Percentiles rank a stretch among this genome's conserved stretches.
Evolutionary conservation across 2,797 vertebrate species (phyloP).

Genomic region (Chiloscyllium punctatum): DNA sequence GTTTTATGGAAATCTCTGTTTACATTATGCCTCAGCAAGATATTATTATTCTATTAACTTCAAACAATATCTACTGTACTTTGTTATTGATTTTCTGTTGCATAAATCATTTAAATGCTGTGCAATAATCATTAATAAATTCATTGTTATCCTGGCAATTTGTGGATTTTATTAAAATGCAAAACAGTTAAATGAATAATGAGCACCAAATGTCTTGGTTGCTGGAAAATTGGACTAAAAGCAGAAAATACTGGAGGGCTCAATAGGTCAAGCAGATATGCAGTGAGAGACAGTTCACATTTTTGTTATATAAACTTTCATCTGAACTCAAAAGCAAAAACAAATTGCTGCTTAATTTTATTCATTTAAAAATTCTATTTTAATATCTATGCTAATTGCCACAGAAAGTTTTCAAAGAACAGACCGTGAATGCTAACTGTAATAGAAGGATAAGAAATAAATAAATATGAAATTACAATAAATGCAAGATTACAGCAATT

Average conservation of each 20-base stretch:
- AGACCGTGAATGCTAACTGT: neutral
- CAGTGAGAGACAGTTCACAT: neutral
- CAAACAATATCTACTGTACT: neutral
- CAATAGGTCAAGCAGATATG: neutral
- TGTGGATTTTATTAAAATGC: neutral
- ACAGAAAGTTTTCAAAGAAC: neutral
- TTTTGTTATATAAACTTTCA: neutral
- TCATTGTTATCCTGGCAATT: neutral
- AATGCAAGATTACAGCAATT: neutral
- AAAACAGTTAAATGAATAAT: neutral
- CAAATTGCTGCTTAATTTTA: neutral
- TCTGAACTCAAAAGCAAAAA: too few relatives aligned
- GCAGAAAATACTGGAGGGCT: neutral
- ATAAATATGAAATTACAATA: neutral
- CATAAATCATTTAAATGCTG: conserved; percentile 22
- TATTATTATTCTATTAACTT: neutral
- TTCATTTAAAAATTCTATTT: neutral
- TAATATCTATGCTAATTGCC: neutral
- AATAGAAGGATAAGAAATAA: neutral
- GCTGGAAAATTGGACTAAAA: neutral
- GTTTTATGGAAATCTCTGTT: neutral
- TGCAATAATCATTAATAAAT: conserved; percentile 16
- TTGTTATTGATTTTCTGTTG: conserved; percentile 14
- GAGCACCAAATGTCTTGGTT: neutral
- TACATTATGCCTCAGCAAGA: neutral